Percentiles rank a stretch among this genome's conserved stretches.
Conservation (phyloP, 2,113 vertebrate genomes). For the Chamaetylas fuelleborni region DNA sequence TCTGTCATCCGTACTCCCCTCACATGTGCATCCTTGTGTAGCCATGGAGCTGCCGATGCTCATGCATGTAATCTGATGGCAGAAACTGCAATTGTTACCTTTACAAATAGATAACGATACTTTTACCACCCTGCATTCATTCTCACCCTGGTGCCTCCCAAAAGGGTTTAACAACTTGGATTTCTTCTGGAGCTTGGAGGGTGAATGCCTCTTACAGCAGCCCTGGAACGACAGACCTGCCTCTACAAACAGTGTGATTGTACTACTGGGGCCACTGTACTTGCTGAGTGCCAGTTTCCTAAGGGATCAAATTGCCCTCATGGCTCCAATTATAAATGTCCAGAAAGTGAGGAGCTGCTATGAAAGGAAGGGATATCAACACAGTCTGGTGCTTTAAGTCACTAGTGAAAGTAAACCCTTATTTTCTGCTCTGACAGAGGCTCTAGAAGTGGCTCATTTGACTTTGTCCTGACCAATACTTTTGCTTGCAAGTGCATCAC, state of each 20-base stretch:
- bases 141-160: background rate
- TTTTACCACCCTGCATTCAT: background rate
- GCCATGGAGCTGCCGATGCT: background rate
- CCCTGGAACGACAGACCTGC: background rate
- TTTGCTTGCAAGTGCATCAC: background rate
- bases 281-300: background rate
- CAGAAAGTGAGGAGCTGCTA: background rate
- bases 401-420: background rate
- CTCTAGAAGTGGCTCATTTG: background rate
- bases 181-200: background rate
- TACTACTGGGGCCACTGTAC: too few relatives aligned
- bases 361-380: background rate
- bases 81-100: background rate
- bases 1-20: background rate
- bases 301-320: background rate
- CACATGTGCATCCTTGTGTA: fast-evolving
- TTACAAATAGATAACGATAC: background rate
- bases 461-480: background rate
- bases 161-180: background rate
- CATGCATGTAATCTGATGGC: background rate
- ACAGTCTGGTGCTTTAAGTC: background rate
- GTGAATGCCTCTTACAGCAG: background rate
- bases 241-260: background rate
- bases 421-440: background rate
- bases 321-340: background rate